phyloP scores from a whole-genome alignment of 2,113 vertebrate species.

The Guaruba guarouba region DNA sequence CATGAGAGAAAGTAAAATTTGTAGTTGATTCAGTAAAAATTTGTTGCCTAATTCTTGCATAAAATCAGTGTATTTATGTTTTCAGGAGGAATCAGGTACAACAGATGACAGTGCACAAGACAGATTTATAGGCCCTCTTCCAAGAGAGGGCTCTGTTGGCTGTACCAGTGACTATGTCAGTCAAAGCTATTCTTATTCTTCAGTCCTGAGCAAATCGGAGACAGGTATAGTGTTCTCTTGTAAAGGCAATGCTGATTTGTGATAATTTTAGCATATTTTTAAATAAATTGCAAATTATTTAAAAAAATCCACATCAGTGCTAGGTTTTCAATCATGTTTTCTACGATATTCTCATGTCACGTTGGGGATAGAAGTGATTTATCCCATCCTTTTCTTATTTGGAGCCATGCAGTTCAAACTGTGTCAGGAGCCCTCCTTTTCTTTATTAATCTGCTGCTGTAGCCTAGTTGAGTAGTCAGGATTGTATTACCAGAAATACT shows the following conservation, averaged over 20 bases:
- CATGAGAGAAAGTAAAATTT: background rate
- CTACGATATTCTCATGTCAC: background rate
- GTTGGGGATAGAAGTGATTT: background rate
- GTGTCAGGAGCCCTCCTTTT: background rate
- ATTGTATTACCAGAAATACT: background rate
- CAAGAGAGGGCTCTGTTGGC: conserved; percentile 86
- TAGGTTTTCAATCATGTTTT: background rate
- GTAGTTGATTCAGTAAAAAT: background rate
- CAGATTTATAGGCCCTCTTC: conserved; percentile 91
- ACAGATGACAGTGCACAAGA: conserved; percentile 87
- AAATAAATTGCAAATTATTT: background rate
- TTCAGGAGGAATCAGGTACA: conserved; percentile 87
- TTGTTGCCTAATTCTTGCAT: background rate
- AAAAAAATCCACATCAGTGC: rapidly evolving
- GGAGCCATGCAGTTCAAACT: background rate
- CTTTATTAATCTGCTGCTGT: background rate
- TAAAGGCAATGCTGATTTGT: background rate
- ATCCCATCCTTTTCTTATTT: background rate
- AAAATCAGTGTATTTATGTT: background rate
- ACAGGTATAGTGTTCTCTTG: conserved; percentile 79
- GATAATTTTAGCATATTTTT: background rate
- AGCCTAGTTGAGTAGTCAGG: background rate
- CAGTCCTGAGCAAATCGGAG: conserved; percentile 95
- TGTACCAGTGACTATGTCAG: conserved; percentile 91
- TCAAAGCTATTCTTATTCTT: conserved; percentile 93